Evolutionary conservation across 64 coral and sea anemone species (phyloP).

Genomic region (Cladopsammia gracilis): DNA sequence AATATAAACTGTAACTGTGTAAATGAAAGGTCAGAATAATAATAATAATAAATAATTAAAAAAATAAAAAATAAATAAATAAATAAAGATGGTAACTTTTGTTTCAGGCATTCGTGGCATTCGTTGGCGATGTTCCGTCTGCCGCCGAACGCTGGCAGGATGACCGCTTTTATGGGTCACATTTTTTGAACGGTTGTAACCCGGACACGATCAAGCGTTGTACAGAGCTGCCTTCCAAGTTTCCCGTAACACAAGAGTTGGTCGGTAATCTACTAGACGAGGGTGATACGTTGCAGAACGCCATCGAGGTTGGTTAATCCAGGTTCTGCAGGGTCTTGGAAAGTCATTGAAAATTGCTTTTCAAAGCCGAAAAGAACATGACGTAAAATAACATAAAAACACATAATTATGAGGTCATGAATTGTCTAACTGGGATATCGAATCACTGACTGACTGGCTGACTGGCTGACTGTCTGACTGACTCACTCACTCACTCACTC

Average conservation of each 20-base stretch:
- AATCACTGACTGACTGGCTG: neutral
- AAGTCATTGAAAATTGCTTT: no score
- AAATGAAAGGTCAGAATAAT: no score
- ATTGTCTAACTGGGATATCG: no score
- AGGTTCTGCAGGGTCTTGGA: no score
- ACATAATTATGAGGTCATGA: no score
- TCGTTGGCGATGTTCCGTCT: constrained; percentile 23
- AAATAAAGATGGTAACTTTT: neutral
- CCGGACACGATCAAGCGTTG: constrained; percentile 84
- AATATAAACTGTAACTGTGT: no score
- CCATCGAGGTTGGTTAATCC: constrained; percentile 73
- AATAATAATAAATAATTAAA: no score
- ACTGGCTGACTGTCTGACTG: neutral
- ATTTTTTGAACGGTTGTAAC: constrained; percentile 91
- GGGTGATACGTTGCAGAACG: constrained; percentile 66
- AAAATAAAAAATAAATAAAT: neutral
- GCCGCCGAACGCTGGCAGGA: constrained; percentile 79
- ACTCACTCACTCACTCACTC: no score
- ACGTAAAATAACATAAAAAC: no score
- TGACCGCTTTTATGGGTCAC: constrained; percentile 87
- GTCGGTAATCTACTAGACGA: constrained; percentile 82
- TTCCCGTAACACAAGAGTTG: constrained; percentile 79
- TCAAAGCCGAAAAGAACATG: no score
- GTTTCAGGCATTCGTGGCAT: constrained; percentile 6
- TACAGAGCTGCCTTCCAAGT: constrained; percentile 63